Evolutionary conservation across 2,888 invertebrate genomes (phyloP).

Genomic region (Sarcophaga rosellei): DNA sequence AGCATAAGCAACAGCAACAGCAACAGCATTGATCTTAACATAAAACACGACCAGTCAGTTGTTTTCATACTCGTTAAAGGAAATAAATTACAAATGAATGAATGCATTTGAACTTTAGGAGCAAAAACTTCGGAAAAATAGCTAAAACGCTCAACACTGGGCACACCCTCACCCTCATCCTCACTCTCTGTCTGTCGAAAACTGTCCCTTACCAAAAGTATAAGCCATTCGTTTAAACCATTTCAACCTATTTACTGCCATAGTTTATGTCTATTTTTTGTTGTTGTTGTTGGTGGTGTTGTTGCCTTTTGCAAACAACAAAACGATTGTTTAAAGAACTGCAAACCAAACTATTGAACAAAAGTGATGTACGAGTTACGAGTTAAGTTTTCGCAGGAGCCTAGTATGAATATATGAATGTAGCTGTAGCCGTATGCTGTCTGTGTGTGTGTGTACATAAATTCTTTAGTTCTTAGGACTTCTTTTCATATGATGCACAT

Average conservation of each 20-base stretch:
- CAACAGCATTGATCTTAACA: constrained; percentile 65
- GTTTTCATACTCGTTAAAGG: constrained; percentile 59
- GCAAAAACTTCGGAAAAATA: constrained; percentile 16
- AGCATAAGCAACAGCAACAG: constrained; percentile 1
- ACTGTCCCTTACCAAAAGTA: constrained; percentile 11
- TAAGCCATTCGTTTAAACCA: constrained; percentile 13
- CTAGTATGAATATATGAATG: constrained; percentile 10
- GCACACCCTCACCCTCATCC: not conserved
- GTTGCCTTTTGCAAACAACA: not conserved
- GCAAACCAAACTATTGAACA: constrained; percentile 34
- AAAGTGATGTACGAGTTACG: constrained; percentile 27
- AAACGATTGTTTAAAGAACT: not conserved
- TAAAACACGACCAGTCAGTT: constrained; percentile 63
- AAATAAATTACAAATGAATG: constrained; percentile 68
- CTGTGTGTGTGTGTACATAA: constrained; percentile 26
- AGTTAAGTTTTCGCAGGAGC: constrained; percentile 22
- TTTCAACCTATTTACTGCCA: not conserved
- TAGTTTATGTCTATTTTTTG: not conserved
- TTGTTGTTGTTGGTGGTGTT: not conserved
- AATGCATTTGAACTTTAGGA: constrained; percentile 66
- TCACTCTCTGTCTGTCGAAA: not conserved
- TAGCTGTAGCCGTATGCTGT: not conserved
- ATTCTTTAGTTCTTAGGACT: constrained; percentile 14
- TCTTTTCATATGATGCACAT: constrained; percentile 53
- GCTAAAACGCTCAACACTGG: no score